Percentiles rank a stretch among this genome's conserved stretches.
These are phyloP conservation scores for Apantesis nais DNA, from an alignment of 2,888 invertebrate species.

Conservation along the genomic window DNA sequence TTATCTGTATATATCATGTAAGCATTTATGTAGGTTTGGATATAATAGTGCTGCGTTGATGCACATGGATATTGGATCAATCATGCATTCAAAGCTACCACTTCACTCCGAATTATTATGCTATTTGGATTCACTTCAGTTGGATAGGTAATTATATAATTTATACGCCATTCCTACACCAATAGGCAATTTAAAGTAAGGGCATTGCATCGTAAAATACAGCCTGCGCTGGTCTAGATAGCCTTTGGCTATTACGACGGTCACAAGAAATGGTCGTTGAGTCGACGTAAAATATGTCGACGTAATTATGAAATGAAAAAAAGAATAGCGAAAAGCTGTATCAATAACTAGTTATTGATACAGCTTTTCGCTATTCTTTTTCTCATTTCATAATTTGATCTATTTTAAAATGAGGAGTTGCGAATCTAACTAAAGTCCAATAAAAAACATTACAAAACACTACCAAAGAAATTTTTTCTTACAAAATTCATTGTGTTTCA, in stretches of 20 bases:
- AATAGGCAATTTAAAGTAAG: slow-evolving; percentile 24
- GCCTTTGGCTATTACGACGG: slow-evolving; percentile 29
- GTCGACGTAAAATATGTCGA: slow-evolving; percentile 26
- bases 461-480: too few species aligned
- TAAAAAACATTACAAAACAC: too few species aligned
- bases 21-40: too few species aligned
- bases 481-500: too few species aligned
- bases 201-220: slow-evolving; percentile 31
- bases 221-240: slow-evolving; percentile 20
- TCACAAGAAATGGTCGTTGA: slow-evolving; percentile 20
- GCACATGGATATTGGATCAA: slow-evolving; percentile 13
- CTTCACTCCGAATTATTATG: slow-evolving; percentile 11
- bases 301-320: too few species aligned
- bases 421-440: too few species aligned
- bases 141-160: slow-evolving; percentile 22
- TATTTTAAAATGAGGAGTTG: background rate
- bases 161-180: slow-evolving; percentile 14
- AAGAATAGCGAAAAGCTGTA: too few species aligned
- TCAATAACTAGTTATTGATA: slow-evolving; percentile 12
- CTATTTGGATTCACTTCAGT: slow-evolving; percentile 18
- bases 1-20: too few species aligned
- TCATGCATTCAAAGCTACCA: slow-evolving; percentile 20
- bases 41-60: background rate
- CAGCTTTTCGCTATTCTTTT: background rate
- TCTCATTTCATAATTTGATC: background rate